Evolutionary conservation across 2,797 vertebrate species (phyloP), one percentile per base, ranked within the genome.

Genomic region (Coranthus polyacanthus): DNA sequence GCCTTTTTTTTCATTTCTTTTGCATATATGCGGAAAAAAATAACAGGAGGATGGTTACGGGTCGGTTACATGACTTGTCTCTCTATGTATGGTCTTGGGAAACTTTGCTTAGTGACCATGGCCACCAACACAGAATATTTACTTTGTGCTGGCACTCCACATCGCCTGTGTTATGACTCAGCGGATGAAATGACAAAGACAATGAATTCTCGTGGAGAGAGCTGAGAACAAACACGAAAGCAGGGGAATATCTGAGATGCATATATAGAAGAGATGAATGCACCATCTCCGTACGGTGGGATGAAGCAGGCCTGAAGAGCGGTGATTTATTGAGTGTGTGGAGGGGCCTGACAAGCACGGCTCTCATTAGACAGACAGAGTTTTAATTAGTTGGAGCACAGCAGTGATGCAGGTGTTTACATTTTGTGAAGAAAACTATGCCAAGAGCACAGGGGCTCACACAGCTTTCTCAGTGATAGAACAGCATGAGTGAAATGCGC

Each of bases 281-380:
- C 37, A 24, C 69, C 65, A 39, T 58, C 64, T 56, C 70, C 13
- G 37, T 81, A 78, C 55, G 68, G 78, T 64, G 75, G 88, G 82
- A 86, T 88, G 81, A 91, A 87, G 80, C 72, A 53, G 82, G 74
- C 76, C 85, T 75, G 85, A 79, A 63, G 80, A 86, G 82, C 47
- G 39, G 79, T 91, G 91, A 93, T 93, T 92, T 92, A 93, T 93
- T 89, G 84, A 88, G 79, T 66, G 78, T 64, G 79, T 71, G 70
- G 68, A 86, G 84, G 75, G 74, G 52, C 79, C 86, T 87, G 92
- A 92, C 91, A 91, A 86, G 80, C 81, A 82, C 70, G 46, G 73
- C 83, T 90, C 92, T 93, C 86, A 89, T 92, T 91, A 92, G 86
- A 87, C 87, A 80, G 87, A 86, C 88, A 83, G 81, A 79, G 81